Evolutionary conservation across 2,797 vertebrate species (phyloP).

Genomic region (Anisognathus igniventris): DNA sequence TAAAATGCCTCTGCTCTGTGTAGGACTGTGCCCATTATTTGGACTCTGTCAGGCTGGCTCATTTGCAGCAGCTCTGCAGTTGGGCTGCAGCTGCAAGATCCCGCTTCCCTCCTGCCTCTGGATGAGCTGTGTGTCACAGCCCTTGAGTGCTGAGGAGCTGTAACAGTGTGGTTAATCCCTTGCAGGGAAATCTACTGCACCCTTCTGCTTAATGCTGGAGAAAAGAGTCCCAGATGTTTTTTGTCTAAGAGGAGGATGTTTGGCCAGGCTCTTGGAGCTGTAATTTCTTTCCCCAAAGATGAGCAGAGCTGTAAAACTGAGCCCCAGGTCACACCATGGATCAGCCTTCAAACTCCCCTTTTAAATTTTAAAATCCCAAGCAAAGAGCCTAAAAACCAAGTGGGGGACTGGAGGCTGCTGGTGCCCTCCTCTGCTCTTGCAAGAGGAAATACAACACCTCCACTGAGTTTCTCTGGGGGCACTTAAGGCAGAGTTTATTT

Average conservation of each 20-base stretch:
- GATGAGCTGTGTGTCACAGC: not conserved
- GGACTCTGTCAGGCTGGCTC: not conserved
- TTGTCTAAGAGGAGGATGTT: not conserved
- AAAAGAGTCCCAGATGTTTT: not conserved
- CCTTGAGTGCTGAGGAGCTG: not conserved
- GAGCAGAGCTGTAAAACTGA: conserved; percentile 32
- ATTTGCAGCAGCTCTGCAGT: not conserved
- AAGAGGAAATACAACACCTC: not conserved
- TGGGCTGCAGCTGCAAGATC: not conserved
- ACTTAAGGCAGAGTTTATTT: conserved; percentile 35
- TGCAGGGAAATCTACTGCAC: not conserved
- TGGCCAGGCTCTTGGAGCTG: not conserved
- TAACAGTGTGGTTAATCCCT: not conserved
- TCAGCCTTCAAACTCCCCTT: not conserved
- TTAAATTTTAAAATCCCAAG: not conserved
- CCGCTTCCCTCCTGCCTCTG: not conserved
- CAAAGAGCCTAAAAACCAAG: not conserved
- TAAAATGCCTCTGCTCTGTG: not conserved
- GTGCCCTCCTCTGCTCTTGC: not conserved
- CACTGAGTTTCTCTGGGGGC: conserved; percentile 5
- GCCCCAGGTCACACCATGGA: not conserved
- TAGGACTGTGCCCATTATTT: not conserved
- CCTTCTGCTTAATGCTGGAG: not conserved
- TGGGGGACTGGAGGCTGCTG: not conserved
- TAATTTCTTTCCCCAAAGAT: conserved; percentile 22